Evolutionary conservation across 1,140 invertebrate genomes (phyloP), one percentile per base, ranked within the genome.

Genomic region (Aphis craccivora): DNA sequence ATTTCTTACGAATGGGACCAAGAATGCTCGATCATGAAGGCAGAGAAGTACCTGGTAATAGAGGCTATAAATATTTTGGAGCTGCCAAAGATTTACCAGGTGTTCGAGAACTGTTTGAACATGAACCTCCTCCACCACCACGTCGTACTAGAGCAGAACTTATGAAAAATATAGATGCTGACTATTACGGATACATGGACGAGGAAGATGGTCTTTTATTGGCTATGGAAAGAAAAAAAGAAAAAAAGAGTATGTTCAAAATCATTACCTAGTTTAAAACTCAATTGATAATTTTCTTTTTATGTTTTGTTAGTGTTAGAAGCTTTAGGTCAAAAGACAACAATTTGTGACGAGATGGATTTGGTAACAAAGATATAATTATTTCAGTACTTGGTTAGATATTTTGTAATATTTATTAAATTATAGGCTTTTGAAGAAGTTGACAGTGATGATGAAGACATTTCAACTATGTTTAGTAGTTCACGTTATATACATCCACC

Each of bases 11-110:
- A 94, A 97, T 98, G 94, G 98, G 98, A 0, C 98, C 99, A 0
- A 97, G 98, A 94, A 99, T 99, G 97, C 96, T 99, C 93, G 99
- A 99, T 95, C 97, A 98, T 94, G 98, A 99, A 95, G 98, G 98
- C 1, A 98, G 98, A 95, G 99, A 99, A 96, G 99, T 99, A 0
- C 98, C 99, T 1, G 99, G 99, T 53, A 99, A 99, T 96, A 96
- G 98, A 94, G 99, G 99, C 0, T 99, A 99, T 95, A 99, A 99
- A 96, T 99, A 99, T 96, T 99, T 99, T 96, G 99, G 99, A 92
- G 99, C 99, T 60, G 99, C 99, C 1, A 99, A 99, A 96, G 99
- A 99, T 96, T 96, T 99, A 94, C 99, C 99, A 37, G 98, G 99
- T 84, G 99, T 99, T 20, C 96, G 99, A 94, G 99, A 99, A 95